Evolutionary conservation across 2,113 vertebrate genomes (phyloP).

Genomic region (Polypterus senegalus): DNA sequence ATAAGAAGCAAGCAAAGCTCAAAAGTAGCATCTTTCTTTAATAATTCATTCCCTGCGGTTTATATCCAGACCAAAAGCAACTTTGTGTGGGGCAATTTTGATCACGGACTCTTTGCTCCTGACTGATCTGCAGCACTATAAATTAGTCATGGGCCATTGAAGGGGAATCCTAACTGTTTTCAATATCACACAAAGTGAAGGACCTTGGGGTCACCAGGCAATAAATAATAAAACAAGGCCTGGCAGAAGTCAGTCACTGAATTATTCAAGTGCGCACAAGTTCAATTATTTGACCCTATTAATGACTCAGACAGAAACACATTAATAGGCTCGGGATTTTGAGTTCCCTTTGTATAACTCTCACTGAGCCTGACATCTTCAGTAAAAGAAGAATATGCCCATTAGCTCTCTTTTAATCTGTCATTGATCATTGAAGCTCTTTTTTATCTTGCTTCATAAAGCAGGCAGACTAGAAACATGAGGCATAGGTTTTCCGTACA

Average conservation of each 20-base stretch:
- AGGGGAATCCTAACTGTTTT: conserved; percentile 1
- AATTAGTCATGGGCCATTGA: not conserved
- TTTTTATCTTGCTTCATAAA: too few relatives aligned
- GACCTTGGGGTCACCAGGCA: conserved; percentile 2
- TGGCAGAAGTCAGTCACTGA: not conserved
- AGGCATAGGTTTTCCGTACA: too few relatives aligned
- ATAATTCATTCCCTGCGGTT: too few relatives aligned
- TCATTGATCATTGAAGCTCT: too few relatives aligned
- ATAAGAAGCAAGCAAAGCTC: too few relatives aligned
- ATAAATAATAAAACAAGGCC: conserved; percentile 6
- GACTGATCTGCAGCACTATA: not conserved
- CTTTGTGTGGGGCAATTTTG: not conserved
- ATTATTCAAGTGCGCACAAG: not conserved
- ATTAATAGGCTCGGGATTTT: not conserved
- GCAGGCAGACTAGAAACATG: too few relatives aligned
- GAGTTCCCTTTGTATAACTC: not conserved
- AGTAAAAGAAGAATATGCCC: too few relatives aligned
- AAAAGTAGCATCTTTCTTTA: too few relatives aligned
- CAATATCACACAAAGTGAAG: not conserved
- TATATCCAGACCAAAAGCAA: too few relatives aligned
- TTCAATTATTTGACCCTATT: not conserved
- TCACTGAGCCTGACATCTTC: too few relatives aligned
- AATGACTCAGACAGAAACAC: not conserved
- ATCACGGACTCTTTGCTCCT: not conserved
- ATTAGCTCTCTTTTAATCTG: too few relatives aligned